Evolutionary conservation across 2,113 vertebrate genomes (phyloP).

Genomic region (Murina feae): DNA sequence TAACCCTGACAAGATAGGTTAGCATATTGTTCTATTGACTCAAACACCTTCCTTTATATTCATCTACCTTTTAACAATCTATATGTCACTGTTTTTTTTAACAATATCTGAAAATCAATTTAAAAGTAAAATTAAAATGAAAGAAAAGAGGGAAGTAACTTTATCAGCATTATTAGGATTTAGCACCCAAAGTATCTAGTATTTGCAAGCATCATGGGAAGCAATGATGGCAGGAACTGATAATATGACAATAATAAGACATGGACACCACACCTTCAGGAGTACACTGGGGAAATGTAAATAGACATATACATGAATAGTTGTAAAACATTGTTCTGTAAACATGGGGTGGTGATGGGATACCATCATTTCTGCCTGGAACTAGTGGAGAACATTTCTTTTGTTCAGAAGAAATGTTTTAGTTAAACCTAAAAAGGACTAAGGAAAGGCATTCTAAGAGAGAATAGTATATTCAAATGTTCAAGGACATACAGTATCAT

Average conservation of each 20-base stretch:
- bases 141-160: not conserved
- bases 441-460: not conserved
- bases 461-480: not conserved
- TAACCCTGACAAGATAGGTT: not conserved
- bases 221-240: not conserved
- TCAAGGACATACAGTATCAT: not conserved
- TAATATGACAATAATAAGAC: not conserved
- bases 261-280: not conserved
- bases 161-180: not conserved
- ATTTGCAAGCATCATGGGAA: not conserved
- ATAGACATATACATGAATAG: not conserved
- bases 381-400: not conserved
- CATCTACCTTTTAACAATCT: not conserved
- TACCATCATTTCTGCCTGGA: not conserved
- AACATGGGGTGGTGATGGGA: not conserved
- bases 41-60: not conserved
- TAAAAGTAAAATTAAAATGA: conserved; percentile 36
- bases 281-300: not conserved
- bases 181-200: not conserved
- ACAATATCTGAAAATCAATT: not conserved
- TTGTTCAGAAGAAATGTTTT: not conserved
- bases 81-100: not conserved
- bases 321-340: not conserved
- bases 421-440: not conserved
- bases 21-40: not conserved